Evolutionary conservation across 2,113 vertebrate genomes (phyloP).

Genomic region (Rhinopomastus cyanomelas): DNA sequence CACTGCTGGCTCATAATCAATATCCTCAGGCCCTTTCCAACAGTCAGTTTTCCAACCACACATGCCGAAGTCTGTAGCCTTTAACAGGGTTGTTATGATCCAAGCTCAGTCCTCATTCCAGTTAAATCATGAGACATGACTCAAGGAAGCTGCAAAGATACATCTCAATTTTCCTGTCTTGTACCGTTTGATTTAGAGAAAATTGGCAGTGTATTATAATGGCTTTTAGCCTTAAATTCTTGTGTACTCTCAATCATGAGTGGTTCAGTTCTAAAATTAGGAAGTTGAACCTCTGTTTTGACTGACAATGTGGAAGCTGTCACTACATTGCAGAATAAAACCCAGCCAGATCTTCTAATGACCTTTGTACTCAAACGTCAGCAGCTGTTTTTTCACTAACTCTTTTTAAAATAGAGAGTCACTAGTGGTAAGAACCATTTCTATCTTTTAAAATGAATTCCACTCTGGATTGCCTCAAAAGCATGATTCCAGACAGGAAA

Average conservation of each 20-base stretch:
- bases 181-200: not conserved
- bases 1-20: too few relatives aligned
- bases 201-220: not conserved
- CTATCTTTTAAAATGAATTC: not conserved
- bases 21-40: too few relatives aligned
- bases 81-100: too few relatives aligned
- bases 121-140: rapidly evolving
- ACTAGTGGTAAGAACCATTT: not conserved
- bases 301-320: not conserved
- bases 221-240: not conserved
- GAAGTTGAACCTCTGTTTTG: not conserved
- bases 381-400: not conserved
- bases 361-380: not conserved
- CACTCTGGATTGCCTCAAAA: not conserved
- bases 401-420: not conserved
- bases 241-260: not conserved
- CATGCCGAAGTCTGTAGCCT: too few relatives aligned
- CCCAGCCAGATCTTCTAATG: not conserved
- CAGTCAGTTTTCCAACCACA: too few relatives aligned
- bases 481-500: not conserved
- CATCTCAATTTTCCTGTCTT: not conserved
- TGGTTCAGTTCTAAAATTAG: not conserved
- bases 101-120: too few relatives aligned
- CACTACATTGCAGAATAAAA: not conserved
- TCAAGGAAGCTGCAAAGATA: not conserved